Percentiles rank a stretch among this genome's conserved stretches.
Evolutionary conservation across 2,797 vertebrate genomes (phyloP).

Genomic region (Chloroceryle inda): DNA sequence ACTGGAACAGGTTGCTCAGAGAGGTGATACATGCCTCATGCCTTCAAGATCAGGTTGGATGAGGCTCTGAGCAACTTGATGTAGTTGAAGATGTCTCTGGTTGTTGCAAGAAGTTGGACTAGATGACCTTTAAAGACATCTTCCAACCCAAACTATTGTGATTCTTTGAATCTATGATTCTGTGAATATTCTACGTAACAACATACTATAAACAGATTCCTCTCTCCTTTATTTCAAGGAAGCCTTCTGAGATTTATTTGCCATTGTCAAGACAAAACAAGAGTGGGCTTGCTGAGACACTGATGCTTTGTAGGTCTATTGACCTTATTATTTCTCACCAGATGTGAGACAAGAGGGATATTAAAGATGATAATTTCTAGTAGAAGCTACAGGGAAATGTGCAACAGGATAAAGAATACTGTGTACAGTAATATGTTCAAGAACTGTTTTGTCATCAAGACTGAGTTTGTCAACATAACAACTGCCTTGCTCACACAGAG

Average conservation of each 20-base stretch:
- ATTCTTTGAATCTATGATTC: not conserved
- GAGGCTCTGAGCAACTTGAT: not conserved
- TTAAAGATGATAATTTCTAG: conserved; percentile 11
- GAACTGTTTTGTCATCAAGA: not conserved
- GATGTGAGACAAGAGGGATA: not conserved
- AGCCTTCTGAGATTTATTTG: not conserved
- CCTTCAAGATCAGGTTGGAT: not conserved
- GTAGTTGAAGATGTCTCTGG: not conserved
- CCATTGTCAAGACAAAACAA: not conserved
- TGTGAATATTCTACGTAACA: not conserved
- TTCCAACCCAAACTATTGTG: not conserved
- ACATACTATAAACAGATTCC: not conserved
- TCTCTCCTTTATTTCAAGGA: not conserved
- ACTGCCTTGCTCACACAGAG: conserved; percentile 52
- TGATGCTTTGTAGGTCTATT: not conserved
- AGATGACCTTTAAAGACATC: not conserved
- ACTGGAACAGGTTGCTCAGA: not conserved
- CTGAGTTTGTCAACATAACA: conserved; percentile 38
- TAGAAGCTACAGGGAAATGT: not conserved
- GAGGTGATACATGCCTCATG: not conserved
- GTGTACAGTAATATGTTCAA: not conserved
- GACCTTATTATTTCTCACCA: conserved; percentile 27
- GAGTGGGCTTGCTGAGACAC: not conserved
- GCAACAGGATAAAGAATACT: not conserved
- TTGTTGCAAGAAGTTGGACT: not conserved